These are phyloP conservation scores for Cygnus olor DNA, from an alignment of 2,797 vertebrate genomes.

Conservation along the genomic window DNA sequence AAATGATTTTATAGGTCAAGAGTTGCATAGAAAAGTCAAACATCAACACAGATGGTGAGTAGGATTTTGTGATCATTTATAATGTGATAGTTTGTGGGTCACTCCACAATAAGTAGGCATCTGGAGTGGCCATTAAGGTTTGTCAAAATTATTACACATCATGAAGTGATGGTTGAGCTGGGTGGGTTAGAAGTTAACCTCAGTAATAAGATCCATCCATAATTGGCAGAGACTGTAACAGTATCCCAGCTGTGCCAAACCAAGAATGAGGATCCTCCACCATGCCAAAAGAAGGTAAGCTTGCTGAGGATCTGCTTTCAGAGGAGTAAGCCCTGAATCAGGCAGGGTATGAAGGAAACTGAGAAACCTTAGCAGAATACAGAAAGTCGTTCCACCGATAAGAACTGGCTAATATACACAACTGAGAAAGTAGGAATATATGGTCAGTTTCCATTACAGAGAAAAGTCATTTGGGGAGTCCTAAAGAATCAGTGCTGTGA, in stretches of 20 bases:
- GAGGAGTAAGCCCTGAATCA: neutral
- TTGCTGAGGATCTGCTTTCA: neutral
- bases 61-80: neutral
- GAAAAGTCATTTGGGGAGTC: neutral
- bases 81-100: slow-evolving; percentile 38
- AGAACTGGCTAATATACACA: neutral
- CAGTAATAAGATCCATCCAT: slow-evolving; percentile 31
- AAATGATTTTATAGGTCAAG: neutral
- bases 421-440: neutral
- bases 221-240: slow-evolving; percentile 24
- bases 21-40: neutral
- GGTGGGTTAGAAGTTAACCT: slow-evolving; percentile 46
- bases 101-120: slow-evolving; percentile 25
- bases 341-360: neutral
- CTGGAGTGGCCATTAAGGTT: slow-evolving; percentile 36
- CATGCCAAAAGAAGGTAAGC: neutral
- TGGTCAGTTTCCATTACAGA: neutral
- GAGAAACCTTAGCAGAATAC: neutral
- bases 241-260: slow-evolving; percentile 33
- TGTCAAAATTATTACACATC: slow-evolving; percentile 42
- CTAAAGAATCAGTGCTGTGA: neutral
- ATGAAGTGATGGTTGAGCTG: slow-evolving; percentile 9
- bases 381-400: neutral
- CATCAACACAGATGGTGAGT: neutral
- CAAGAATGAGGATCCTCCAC: neutral